Percentiles rank a stretch among this genome's conserved stretches.
Conservation (phyloP, 2,888 invertebrate species). For the Rugalucina vietnamica region DNA sequence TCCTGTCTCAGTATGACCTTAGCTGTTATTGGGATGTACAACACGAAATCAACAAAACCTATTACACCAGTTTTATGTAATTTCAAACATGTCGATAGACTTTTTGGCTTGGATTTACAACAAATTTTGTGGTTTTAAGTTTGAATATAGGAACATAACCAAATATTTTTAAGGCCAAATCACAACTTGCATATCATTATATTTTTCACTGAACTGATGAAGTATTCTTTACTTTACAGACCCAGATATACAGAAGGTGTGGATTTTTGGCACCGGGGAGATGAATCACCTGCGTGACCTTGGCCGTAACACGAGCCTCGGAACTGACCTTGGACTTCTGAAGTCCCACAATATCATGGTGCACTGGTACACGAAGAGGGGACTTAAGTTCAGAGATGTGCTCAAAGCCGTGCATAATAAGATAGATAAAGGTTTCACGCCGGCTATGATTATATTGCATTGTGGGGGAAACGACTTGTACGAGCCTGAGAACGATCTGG, state of each 20-base stretch:
- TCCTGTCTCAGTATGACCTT: too few relatives aligned
- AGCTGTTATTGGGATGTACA: too few relatives aligned
- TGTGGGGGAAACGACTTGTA: constrained; percentile 51
- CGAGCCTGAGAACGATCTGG: not conserved
- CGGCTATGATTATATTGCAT: constrained; percentile 46
- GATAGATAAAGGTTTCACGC: not conserved
- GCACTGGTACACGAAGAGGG: constrained; percentile 18
- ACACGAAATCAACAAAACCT: too few relatives aligned
- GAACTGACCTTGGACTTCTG: constrained; percentile 20
- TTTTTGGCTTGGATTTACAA: too few relatives aligned
- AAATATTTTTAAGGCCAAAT: too few relatives aligned
- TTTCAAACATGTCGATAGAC: too few relatives aligned
- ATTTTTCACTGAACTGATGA: too few relatives aligned
- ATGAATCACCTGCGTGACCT: constrained; percentile 22
- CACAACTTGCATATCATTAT: too few relatives aligned
- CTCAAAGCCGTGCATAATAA: not conserved
- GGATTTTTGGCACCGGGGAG: constrained; percentile 57
- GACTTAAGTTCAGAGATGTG: constrained; percentile 29
- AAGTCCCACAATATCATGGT: constrained; percentile 19
- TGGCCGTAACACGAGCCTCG: not conserved
- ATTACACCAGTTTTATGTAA: too few relatives aligned
- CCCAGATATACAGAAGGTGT: constrained; percentile 2
- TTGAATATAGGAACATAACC: too few relatives aligned
- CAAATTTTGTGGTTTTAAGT: too few relatives aligned
- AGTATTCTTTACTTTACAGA: not conserved